Evolutionary conservation across 2,113 vertebrate genomes (phyloP).

Genomic region (Agelaius tricolor): DNA sequence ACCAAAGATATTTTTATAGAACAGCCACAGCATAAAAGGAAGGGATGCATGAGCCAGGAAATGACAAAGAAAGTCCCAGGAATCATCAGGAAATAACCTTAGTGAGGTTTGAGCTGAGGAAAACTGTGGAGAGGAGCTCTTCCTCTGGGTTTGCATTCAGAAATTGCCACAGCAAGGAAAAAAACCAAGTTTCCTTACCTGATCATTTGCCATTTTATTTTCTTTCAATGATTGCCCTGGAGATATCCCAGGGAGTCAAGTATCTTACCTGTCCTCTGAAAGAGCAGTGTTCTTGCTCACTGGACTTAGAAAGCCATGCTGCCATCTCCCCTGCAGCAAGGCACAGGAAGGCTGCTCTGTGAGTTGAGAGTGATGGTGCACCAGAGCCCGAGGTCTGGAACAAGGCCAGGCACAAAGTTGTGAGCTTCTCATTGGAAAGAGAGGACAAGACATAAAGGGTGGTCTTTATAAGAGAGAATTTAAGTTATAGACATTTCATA

Average conservation of each 20-base stretch:
- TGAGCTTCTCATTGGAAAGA: background rate
- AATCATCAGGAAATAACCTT: background rate
- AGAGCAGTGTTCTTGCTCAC: background rate
- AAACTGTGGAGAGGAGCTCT: background rate
- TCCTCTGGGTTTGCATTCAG: background rate
- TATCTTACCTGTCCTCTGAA: background rate
- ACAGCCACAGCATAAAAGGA: background rate
- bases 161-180: background rate
- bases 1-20: background rate
- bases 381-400: background rate
- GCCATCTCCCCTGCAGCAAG: background rate
- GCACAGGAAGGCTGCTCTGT: rapidly evolving
- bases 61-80: background rate
- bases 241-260: background rate
- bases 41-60: background rate
- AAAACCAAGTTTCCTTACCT: background rate
- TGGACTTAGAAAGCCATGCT: background rate
- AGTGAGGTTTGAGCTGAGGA: background rate
- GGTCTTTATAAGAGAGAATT: background rate
- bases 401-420: background rate
- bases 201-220: background rate
- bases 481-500: background rate
- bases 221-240: background rate
- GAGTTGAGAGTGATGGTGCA: background rate
- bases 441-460: background rate